phyloP scores from a whole-genome alignment of 2,888 invertebrate genomes.

The Ptychoptera albimana region DNA sequence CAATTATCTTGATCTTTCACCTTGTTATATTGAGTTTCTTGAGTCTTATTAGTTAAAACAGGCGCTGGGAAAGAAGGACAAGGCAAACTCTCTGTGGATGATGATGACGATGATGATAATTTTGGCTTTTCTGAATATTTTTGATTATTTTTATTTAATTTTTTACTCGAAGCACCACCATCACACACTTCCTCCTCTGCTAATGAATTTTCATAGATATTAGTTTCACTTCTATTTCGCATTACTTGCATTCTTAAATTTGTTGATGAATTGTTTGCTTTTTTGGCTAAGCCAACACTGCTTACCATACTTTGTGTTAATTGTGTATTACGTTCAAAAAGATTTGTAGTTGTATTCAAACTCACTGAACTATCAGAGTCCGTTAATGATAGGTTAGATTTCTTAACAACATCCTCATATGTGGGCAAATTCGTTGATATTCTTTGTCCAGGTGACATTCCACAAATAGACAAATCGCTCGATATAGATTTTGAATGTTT shows the following conservation, averaged over 20 bases:
- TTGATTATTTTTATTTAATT: background rate
- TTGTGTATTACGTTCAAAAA: conserved; percentile 6
- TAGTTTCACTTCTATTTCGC: conserved; percentile 4
- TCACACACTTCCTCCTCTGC: background rate
- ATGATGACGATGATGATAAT: background rate
- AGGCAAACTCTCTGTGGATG: conserved; percentile 13
- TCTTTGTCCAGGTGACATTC: conserved; percentile 1
- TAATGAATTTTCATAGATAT: conserved; percentile 3
- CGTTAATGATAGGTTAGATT: background rate
- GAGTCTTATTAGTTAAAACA: conserved; percentile 3
- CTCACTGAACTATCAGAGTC: conserved; percentile 2
- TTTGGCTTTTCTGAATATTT: background rate
- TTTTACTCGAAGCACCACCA: background rate
- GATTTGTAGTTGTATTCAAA: background rate
- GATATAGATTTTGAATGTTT: conserved; percentile 15
- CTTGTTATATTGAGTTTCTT: conserved; percentile 18
- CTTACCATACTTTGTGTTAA: conserved; percentile 8
- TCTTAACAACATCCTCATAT: conserved; percentile 21
- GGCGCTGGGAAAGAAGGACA: conserved; percentile 29
- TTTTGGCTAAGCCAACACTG: background rate
- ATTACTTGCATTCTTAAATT: background rate
- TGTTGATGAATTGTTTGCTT: background rate
- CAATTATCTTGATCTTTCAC: conserved; percentile 11
- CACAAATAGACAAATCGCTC: conserved; percentile 9
- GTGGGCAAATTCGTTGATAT: conserved; percentile 14